Evolutionary conservation across 2,797 vertebrate genomes (phyloP).

Genomic region (Rhynchonycteris naso): DNA sequence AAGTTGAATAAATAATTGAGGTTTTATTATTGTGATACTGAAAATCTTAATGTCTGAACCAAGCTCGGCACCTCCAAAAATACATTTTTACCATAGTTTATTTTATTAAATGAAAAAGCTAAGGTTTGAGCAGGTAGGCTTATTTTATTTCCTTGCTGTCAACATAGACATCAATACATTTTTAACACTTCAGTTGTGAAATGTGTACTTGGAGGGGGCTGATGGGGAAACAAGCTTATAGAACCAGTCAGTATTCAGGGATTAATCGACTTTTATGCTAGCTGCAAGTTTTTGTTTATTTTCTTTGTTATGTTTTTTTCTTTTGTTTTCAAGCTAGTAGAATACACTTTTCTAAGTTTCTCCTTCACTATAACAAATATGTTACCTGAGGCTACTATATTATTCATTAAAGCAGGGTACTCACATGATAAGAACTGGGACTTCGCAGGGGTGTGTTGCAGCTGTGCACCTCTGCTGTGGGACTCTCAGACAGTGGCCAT

Average conservation of each 20-base stretch:
- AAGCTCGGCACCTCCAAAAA: conserved; percentile 55
- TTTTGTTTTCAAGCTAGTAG: not conserved
- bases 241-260: not conserved
- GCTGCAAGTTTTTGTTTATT: not conserved
- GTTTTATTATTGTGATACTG: conserved; percentile 77
- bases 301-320: not conserved
- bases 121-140: conserved; percentile 62
- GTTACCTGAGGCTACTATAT: not conserved
- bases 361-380: not conserved
- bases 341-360: not conserved
- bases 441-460: not conserved
- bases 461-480: not conserved
- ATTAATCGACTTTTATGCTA: not conserved
- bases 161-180: not conserved
- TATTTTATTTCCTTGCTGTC: conserved; percentile 22
- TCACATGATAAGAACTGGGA: not conserved
- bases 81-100: conserved; percentile 8
- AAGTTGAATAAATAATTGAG: conserved; percentile 74
- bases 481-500: not conserved
- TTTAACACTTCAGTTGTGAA: not conserved
- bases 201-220: not conserved
- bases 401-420: not conserved
- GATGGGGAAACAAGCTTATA: not conserved
- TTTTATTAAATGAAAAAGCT: conserved; percentile 64
- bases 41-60: conserved; percentile 58